phyloP scores from a whole-genome alignment of 2,888 invertebrate species.

The Lepetodrilus schrolli region DNA sequence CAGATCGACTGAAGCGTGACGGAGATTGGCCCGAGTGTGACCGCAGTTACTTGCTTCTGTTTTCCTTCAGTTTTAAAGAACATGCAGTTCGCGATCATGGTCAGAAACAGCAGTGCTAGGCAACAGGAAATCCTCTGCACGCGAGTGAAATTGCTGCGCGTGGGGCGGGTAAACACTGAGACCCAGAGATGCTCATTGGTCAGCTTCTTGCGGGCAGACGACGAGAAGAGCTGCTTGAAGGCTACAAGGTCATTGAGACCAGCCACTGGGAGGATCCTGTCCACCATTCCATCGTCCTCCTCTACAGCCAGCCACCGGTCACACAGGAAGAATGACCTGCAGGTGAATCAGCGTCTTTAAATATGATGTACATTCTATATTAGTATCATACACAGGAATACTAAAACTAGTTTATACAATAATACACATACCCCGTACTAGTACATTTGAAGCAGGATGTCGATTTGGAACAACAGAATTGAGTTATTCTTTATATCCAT shows the following conservation, averaged over 20 bases:
- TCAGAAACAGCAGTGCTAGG: slow-evolving; percentile 73
- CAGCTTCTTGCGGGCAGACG: slow-evolving; percentile 73
- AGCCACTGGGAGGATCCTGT: slow-evolving; percentile 73
- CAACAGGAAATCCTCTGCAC: slow-evolving; percentile 75
- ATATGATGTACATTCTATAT: no score
- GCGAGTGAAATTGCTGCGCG: slow-evolving; percentile 73
- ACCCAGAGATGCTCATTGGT: slow-evolving; percentile 75
- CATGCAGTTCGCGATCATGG: slow-evolving; percentile 76
- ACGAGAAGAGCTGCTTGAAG: slow-evolving; percentile 73
- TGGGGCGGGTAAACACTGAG: slow-evolving; percentile 73
- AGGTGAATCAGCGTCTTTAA: slow-evolving; percentile 1
- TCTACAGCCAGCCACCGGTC: slow-evolving; percentile 74
- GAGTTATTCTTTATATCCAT: no score
- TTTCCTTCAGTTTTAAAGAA: slow-evolving; percentile 68
- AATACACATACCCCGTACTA: no score
- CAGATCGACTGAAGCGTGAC: slow-evolving; percentile 75
- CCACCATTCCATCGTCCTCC: slow-evolving; percentile 74
- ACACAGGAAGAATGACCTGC: slow-evolving; percentile 72
- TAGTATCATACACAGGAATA: no score
- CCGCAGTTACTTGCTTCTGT: slow-evolving; percentile 56
- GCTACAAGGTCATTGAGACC: slow-evolving; percentile 71
- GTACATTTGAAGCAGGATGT: no score
- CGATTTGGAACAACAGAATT: no score
- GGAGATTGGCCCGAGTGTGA: slow-evolving; percentile 76
- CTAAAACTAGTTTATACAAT: no score